These are phyloP conservation scores for Drosophila bipectinata DNA, from an alignment of 1,140 invertebrate species.

Conservation along the genomic window DNA sequence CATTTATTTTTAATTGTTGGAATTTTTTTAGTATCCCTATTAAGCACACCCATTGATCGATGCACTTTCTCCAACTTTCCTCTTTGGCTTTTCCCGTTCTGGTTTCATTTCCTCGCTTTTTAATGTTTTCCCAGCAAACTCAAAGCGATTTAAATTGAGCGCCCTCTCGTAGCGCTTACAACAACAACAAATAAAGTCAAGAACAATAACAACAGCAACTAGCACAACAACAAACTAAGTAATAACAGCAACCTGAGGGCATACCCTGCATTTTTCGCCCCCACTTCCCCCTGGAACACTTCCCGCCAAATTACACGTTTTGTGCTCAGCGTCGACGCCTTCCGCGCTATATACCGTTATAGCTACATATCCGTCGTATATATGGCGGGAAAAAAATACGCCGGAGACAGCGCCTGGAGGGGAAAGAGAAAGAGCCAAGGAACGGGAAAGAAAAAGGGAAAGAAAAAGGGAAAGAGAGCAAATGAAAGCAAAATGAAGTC, in stretches of 20 bases:
- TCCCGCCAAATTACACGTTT: constrained; percentile 72
- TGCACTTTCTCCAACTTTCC: constrained; percentile 43
- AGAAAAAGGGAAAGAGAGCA: constrained; percentile 35
- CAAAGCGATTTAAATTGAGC: constrained; percentile 78
- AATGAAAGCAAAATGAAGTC: constrained; percentile 80
- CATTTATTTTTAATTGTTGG: constrained; percentile 17
- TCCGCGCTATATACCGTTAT: constrained; percentile 30
- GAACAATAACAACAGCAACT: constrained; percentile 29
- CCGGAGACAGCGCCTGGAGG: constrained; percentile 8
- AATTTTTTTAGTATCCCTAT: constrained; percentile 27
- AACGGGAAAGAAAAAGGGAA: constrained; percentile 5
- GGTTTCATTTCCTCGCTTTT: constrained; percentile 31
- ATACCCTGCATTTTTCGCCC: constrained; percentile 2
- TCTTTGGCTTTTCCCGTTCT: constrained; percentile 8
- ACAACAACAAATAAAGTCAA: constrained; percentile 18
- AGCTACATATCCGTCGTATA: constrained; percentile 8
- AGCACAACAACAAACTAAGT: constrained; percentile 36
- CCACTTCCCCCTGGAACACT: constrained; percentile 6
- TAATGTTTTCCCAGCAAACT: constrained; percentile 37
- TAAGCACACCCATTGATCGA: constrained; percentile 57
- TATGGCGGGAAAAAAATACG: constrained; percentile 24
- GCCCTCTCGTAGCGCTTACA: constrained; percentile 42
- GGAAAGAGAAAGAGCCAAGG: constrained; percentile 17
- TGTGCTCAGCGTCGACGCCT: constrained; percentile 68
- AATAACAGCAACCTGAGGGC: constrained; percentile 55